Evolutionary conservation across 2,797 vertebrate species (phyloP).

Genomic region (Prionace glauca): DNA sequence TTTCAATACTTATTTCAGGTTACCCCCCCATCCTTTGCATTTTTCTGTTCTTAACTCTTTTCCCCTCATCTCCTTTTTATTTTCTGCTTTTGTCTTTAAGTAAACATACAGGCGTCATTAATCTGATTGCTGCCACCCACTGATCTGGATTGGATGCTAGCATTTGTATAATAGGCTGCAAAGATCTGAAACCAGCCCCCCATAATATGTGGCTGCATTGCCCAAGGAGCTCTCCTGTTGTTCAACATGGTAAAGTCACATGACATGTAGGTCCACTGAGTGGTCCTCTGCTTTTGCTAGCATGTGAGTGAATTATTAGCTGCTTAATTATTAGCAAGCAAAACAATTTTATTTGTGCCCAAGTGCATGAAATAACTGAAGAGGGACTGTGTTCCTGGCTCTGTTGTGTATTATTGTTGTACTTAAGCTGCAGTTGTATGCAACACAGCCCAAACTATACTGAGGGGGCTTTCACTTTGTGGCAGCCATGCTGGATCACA

Average conservation of each 20-base stretch:
- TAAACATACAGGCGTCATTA: no score
- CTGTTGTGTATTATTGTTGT: neutral
- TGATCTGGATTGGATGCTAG: neutral
- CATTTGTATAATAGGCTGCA: neutral
- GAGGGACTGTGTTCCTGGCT: neutral
- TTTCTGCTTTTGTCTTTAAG: no score
- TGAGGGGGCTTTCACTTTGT: neutral
- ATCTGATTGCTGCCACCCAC: no score
- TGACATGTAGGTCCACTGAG: neutral
- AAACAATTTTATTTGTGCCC: neutral
- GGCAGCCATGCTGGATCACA: neutral
- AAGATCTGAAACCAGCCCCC: neutral
- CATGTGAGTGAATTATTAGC: neutral
- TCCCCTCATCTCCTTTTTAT: no score
- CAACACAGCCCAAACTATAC: neutral
- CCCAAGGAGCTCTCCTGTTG: neutral
- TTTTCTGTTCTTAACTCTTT: no score
- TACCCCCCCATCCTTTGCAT: no score
- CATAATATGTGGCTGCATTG: neutral
- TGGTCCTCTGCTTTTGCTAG: neutral
- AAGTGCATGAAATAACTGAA: neutral
- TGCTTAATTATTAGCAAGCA: neutral
- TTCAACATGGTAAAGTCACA: no score
- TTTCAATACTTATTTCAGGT: no score
- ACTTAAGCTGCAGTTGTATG: neutral